Evolutionary conservation across 2,797 vertebrate genomes (phyloP), one percentile per base, ranked within the genome.

Genomic region (Alca torda): DNA sequence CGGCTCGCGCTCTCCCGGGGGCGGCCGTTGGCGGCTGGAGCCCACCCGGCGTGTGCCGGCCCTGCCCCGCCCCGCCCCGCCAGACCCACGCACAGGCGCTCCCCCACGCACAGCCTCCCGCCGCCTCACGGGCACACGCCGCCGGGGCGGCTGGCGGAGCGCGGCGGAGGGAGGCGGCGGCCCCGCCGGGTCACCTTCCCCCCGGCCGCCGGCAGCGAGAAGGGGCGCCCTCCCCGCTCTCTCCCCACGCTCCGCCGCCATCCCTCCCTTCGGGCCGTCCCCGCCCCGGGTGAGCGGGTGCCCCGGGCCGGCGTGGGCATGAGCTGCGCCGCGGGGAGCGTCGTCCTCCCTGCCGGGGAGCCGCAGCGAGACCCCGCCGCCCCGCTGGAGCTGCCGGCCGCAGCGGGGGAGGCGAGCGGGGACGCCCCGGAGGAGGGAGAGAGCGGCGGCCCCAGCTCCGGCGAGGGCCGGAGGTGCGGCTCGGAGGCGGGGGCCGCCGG

Each of bases 401-500:
- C 73, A 53, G 82, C 59, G 3, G 81, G 43, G 21, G 72, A 95
- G 65, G 96, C 82, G 60, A 70, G 31, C 20, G 94, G 69, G 45
- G 81, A 80, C 76, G 83, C 91, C 28, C 54, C 93, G 35, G 64
- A 93, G 30, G 85, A 79, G 50, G 80, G 82, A 67, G 94, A 94
- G 68, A 89, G 92, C 51, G 78, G 93, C 53, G 64, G 74, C 83
- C 39, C 63, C 43, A 39, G 88, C 70, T 68, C 57, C 19, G 59
- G 73, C 73, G 80, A 68, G 91, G 79, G 93, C 89, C 61, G 75
- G 70, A 91, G 97, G 84, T 93, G 92, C 90, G 81, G 90, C 91
- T 53, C 95, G 93, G 95, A 98, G 72, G 74, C 96, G 64, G 67
- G 91, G 43, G 82, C 70, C 23, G 97, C 92, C 57, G 95, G 84